Base-by-base conservation (phyloP, 1,140 invertebrate species). In the Neodiprion pinetum region DNA sequence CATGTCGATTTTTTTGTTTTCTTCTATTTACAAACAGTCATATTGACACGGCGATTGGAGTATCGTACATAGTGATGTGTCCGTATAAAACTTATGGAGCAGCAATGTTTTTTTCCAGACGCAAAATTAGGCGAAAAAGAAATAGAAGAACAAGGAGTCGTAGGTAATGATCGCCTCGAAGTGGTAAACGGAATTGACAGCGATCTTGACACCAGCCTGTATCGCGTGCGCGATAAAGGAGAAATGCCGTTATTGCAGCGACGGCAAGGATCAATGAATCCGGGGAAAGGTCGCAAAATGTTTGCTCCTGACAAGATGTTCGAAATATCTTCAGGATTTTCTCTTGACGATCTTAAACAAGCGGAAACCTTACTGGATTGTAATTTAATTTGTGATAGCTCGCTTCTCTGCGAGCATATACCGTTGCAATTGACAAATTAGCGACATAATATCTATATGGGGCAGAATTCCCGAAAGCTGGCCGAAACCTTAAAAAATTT, bases 321-420 rank as follows among this genome's bases (percentile, higher is more conserved):
- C 11, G 53, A 61, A 61, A 17, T 14, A 61, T 61, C 3, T 61
- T 11, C 53, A 61, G 5, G 9, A 12, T 61, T 17, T 12, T 61
- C 7, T 23, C 5, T 47, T 0, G 67, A 76, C 28, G 75, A 77
- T 77, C 53, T 76, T 7, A 70, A 79, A 9, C 66, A 80, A 53
- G 74, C 81, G n/a, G 76, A 78, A 48, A 67, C 23, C 9, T 17
- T 82, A 23, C 67, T 82, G 17, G 74, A 77, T 11, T 70, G 78
- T 82, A 40, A 78, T 66, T 77, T 47, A 70, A 72, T 53, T 70
- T 71, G 67, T 5, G 11, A n/a, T 11, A 11, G 11, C 12, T 68
- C 50, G 67, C 71, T 23, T 40, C 21, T 69, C 71, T 61, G 67
- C 28, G 9, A 17, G 4, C 14, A 67, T 61, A 14, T 67, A 73